A percentile compares a stretch with the other conserved stretches of the same genome.
phyloP scores from a whole-genome alignment of 2,113 vertebrate genomes.

The Tupaia chinensis region DNA sequence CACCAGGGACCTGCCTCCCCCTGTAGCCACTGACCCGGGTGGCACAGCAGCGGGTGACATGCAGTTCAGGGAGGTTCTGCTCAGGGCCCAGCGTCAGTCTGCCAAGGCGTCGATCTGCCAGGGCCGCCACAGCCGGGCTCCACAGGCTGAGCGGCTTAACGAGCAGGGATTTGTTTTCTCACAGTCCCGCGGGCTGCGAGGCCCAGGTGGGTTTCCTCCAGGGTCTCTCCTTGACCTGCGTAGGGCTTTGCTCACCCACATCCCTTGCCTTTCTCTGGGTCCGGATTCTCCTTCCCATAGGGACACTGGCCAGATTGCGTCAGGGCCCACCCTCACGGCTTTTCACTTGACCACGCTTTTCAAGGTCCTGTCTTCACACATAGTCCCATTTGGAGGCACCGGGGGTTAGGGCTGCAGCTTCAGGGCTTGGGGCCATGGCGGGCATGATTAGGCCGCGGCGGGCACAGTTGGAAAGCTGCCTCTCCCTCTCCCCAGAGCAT shows the following conservation, averaged over 20 bases:
- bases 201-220: background rate
- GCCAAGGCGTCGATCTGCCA: background rate
- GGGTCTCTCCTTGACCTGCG: background rate
- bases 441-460: too few relatives aligned
- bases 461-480: background rate
- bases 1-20: background rate
- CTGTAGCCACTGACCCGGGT: background rate
- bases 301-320: background rate
- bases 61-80: background rate
- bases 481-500: slow-evolving; percentile 90
- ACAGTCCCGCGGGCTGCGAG: background rate
- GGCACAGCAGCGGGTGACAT: background rate
- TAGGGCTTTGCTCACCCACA: too few relatives aligned
- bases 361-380: background rate
- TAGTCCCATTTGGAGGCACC: background rate
- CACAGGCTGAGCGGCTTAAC: background rate
- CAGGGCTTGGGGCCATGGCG: background rate
- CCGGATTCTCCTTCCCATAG: background rate
- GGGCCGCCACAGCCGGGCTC: background rate
- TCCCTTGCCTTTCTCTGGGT: background rate
- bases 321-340: background rate
- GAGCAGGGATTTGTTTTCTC: background rate
- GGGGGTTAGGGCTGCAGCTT: background rate
- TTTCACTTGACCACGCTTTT: background rate
- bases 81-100: too few relatives aligned